Percentiles rank a stretch among this genome's conserved stretches.
These are phyloP conservation scores for Coenonympha arcania DNA, from an alignment of 2,888 invertebrate species.

Conservation along the genomic window DNA sequence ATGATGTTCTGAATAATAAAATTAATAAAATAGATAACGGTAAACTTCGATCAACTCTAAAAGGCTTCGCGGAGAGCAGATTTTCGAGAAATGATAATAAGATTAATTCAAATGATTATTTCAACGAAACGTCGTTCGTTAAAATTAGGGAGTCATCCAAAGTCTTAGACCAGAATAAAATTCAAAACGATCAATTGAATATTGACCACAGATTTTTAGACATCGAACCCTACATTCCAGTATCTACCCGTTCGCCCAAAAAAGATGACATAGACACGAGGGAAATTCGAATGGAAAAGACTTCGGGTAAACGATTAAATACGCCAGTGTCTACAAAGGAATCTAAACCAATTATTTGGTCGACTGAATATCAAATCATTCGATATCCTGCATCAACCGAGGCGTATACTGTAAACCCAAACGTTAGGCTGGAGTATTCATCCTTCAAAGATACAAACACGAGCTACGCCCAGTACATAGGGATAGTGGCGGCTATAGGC, in stretches of 20 bases:
- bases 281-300: constrained; percentile 37
- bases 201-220: constrained; percentile 53
- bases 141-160: constrained; percentile 50
- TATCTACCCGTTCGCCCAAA: constrained; percentile 38
- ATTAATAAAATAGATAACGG: constrained; percentile 32
- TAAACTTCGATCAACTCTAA: constrained; percentile 24
- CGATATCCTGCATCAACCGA: constrained; percentile 39
- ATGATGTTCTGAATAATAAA: constrained; percentile 29
- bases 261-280: constrained; percentile 31
- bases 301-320: constrained; percentile 55
- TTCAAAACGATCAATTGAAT: constrained; percentile 50
- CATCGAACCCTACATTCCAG: constrained; percentile 38
- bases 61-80: constrained; percentile 20
- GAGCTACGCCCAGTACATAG: constrained; percentile 64
- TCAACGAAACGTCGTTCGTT: constrained; percentile 45
- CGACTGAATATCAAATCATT: constrained; percentile 34
- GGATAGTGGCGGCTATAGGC: constrained; percentile 72
- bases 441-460: constrained; percentile 52
- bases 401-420: constrained; percentile 41
- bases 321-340: constrained; percentile 43
- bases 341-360: constrained; percentile 33
- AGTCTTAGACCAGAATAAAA: constrained; percentile 54
- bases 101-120: constrained; percentile 41
- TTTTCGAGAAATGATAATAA: constrained; percentile 41
- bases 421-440: constrained; percentile 56